Percentiles rank a stretch among this genome's conserved stretches.
Conservation (phyloP, 2,888 invertebrate genomes). For the Caenorhabditis sp. region DNA sequence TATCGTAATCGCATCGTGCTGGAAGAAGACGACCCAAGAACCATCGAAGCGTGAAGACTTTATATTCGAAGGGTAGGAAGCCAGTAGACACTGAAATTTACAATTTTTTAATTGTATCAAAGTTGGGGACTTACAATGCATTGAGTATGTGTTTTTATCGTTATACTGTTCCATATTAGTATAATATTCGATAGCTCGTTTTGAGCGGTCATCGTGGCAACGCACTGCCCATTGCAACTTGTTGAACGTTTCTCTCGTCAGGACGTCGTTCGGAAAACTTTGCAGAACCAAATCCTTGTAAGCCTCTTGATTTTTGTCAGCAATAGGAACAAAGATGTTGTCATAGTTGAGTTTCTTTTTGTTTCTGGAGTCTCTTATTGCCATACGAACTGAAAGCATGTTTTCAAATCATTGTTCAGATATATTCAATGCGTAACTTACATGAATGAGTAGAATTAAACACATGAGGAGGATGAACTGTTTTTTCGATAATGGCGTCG, state of each 20-base stretch:
- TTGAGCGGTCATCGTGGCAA: not conserved
- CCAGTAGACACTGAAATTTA: slow-evolving; percentile 10
- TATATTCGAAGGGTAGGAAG: slow-evolving; percentile 11
- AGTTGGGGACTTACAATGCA: not conserved
- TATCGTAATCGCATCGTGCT: not conserved
- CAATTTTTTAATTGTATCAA: no score
- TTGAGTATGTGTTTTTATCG: not conserved
- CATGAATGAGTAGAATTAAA: no score
- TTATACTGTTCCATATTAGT: slow-evolving; percentile 13
- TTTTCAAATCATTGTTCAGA: no score
- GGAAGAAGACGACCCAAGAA: slow-evolving; percentile 24
- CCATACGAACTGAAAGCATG: no score
- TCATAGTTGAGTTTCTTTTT: no score
- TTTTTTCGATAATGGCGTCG: no score
- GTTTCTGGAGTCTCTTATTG: no score
- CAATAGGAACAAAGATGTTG: no score
- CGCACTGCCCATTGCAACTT: slow-evolving; percentile 35
- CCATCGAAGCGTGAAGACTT: slow-evolving; percentile 32
- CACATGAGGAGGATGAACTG: no score
- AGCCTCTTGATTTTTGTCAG: no score
- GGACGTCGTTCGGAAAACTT: not conserved
- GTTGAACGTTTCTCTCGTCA: slow-evolving; percentile 5
- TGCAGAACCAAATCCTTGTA: not conserved
- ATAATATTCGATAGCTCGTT: slow-evolving; percentile 30
- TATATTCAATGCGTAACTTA: no score